Conservation (phyloP, 2,888 invertebrate species). For the Bruchidius siliquastri region DNA sequence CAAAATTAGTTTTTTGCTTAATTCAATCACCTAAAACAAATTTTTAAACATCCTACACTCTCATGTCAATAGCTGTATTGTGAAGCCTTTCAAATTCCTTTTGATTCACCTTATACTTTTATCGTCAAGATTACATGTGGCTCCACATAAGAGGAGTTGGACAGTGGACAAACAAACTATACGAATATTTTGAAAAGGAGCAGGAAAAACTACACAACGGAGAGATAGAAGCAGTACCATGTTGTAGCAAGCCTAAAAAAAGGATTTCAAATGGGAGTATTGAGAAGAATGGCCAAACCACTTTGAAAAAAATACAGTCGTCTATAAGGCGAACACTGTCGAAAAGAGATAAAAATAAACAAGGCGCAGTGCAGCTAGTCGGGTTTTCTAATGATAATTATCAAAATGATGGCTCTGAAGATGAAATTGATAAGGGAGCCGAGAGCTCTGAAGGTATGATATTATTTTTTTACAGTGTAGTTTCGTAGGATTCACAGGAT, state of each 20-base stretch:
- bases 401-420: slow-evolving; percentile 30
- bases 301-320: slow-evolving; percentile 43
- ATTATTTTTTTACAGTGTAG: no score
- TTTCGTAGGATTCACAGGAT: no score
- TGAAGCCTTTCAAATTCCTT: no score
- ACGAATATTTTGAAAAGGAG: slow-evolving; percentile 79
- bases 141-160: slow-evolving; percentile 90
- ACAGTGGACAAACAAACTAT: slow-evolving; percentile 87
- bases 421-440: slow-evolving; percentile 30
- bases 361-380: slow-evolving; percentile 39
- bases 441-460: slow-evolving; percentile 38
- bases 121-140: slow-evolving; percentile 75
- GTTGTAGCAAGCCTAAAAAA: slow-evolving; percentile 25
- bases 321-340: slow-evolving; percentile 53
- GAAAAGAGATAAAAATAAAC: slow-evolving; percentile 43
- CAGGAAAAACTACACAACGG: slow-evolving; percentile 69
- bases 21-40: no score
- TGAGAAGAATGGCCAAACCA: slow-evolving; percentile 35
- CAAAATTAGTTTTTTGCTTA: no score
- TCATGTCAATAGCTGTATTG: no score
- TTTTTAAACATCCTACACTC: no score
- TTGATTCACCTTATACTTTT: background rate
- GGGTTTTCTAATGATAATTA: slow-evolving; percentile 43
- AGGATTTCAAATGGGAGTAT: slow-evolving; percentile 32
- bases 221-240: slow-evolving; percentile 48